Evolutionary conservation across 2,888 invertebrate species (phyloP).

Genomic region (Hydropsyche betteni): DNA sequence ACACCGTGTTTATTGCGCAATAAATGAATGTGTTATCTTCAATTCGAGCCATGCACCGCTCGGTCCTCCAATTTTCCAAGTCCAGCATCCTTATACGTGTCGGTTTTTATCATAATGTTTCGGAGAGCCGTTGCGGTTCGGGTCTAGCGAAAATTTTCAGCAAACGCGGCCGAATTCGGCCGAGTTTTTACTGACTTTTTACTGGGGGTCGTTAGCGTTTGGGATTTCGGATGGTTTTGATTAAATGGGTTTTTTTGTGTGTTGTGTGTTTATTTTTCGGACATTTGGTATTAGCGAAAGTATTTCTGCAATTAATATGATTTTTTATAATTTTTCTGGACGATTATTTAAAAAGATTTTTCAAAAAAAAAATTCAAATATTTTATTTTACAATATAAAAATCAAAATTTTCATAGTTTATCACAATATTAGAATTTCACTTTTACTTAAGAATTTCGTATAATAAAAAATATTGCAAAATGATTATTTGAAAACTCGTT

Average conservation of each 20-base stretch:
- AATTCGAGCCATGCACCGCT: conserved; percentile 18
- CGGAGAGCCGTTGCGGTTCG: neutral
- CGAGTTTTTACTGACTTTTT: neutral
- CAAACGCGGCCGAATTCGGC: neutral
- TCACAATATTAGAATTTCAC: too few species aligned
- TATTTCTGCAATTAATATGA: too few species aligned
- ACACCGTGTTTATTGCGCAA: conserved; percentile 31
- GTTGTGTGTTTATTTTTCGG: neutral
- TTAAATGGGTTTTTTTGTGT: neutral
- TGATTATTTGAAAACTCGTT: too few species aligned
- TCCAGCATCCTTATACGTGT: neutral
- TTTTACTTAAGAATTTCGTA: too few species aligned
- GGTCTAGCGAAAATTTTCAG: neutral
- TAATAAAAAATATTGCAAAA: too few species aligned
- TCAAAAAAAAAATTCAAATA: too few species aligned
- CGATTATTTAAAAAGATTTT: too few species aligned
- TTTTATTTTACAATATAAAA: too few species aligned
- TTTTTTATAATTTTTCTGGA: too few species aligned
- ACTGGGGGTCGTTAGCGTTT: neutral
- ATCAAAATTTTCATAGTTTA: too few species aligned
- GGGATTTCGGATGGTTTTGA: neutral
- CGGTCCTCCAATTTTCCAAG: neutral
- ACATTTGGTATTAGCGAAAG: too few species aligned
- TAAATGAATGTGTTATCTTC: conserved; percentile 33
- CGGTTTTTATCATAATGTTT: neutral